These are phyloP conservation scores for Acanthacorydalis orientalis DNA, from an alignment of 2,888 invertebrate species.

Conservation along the genomic window DNA sequence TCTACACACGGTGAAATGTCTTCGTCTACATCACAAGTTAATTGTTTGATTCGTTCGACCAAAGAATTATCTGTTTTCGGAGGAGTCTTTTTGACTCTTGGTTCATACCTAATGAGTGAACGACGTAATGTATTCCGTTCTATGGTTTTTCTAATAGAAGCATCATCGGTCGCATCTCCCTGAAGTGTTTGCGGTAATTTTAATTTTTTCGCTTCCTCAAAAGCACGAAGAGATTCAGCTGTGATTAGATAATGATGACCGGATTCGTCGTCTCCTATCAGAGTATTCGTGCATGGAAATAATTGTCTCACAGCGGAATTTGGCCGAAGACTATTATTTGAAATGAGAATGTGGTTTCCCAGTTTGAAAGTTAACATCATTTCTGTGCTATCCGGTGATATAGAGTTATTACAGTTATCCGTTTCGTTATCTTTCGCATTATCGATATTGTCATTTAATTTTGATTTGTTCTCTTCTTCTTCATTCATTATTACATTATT, in stretches of 20 bases:
- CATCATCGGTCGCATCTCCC: constrained; percentile 34
- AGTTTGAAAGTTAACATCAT: constrained; percentile 38
- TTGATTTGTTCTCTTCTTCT: constrained; percentile 16
- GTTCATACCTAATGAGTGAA: constrained; percentile 47
- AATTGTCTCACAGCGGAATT: constrained; percentile 75
- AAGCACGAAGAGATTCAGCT: constrained; percentile 56
- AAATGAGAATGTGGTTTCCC: constrained; percentile 33
- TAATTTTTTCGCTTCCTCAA: constrained; percentile 44
- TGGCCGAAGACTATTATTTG: constrained; percentile 40
- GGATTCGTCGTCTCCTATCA: constrained; percentile 21
- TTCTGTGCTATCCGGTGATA: constrained; percentile 26
- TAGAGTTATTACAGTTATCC: constrained; percentile 12
- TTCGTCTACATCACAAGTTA: constrained; percentile 67
- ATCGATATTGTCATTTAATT: constrained; percentile 12
- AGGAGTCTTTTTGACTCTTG: constrained; percentile 26
- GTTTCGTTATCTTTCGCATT: constrained; percentile 16
- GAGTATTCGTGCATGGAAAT: constrained; percentile 57
- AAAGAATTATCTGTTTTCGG: constrained; percentile 56
- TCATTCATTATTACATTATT: constrained; percentile 13
- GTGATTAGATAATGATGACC: constrained; percentile 42
- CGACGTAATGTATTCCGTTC: constrained; percentile 69
- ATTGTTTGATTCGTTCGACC: constrained; percentile 68
- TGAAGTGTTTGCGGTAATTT: constrained; percentile 28
- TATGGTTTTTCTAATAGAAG: constrained; percentile 56
- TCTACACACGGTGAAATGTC: constrained; percentile 15